A percentile compares a stretch with the other conserved stretches of the same genome.
Evolutionary conservation across 1,140 invertebrate species (phyloP).

Genomic region (Idris sp.): DNA sequence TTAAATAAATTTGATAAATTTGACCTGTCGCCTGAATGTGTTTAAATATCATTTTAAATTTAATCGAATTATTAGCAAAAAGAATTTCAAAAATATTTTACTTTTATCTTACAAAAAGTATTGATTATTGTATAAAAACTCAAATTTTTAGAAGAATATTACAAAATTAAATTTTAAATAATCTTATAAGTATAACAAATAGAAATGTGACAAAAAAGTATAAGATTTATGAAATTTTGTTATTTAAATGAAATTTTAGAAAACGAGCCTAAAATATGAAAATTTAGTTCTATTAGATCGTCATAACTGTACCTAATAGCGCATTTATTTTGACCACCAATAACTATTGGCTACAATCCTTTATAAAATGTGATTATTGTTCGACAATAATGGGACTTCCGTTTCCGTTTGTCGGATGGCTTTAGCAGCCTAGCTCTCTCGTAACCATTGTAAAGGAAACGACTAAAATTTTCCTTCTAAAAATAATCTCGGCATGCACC

Average conservation of each 20-base stretch:
- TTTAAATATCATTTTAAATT: constrained; percentile 11
- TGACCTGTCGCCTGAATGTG: constrained; percentile 10
- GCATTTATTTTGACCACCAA: constrained; percentile 26
- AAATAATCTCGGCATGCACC: constrained; percentile 43
- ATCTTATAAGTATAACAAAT: no score
- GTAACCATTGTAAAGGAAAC: constrained; percentile 38
- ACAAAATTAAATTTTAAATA: no score
- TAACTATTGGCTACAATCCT: constrained; percentile 31
- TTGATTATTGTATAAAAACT: neutral
- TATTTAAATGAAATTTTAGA: no score
- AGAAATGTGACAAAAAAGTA: no score
- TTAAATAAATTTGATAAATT: constrained; percentile 35
- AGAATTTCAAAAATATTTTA: constrained; percentile 1
- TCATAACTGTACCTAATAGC: constrained; percentile 8
- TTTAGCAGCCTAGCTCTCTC: constrained; percentile 13
- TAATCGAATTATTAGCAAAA: neutral
- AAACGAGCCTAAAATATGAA: no score
- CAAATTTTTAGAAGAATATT: no score
- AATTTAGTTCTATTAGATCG: constrained; percentile 12
- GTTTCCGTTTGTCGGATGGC: constrained; percentile 44
- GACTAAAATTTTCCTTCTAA: constrained; percentile 44
- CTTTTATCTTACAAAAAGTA: neutral
- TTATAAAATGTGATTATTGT: constrained; percentile 47
- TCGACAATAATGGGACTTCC: constrained; percentile 51
- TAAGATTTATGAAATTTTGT: no score